Conservation (phyloP, 2,113 vertebrate genomes). For the Synchiropus splendidus region DNA sequence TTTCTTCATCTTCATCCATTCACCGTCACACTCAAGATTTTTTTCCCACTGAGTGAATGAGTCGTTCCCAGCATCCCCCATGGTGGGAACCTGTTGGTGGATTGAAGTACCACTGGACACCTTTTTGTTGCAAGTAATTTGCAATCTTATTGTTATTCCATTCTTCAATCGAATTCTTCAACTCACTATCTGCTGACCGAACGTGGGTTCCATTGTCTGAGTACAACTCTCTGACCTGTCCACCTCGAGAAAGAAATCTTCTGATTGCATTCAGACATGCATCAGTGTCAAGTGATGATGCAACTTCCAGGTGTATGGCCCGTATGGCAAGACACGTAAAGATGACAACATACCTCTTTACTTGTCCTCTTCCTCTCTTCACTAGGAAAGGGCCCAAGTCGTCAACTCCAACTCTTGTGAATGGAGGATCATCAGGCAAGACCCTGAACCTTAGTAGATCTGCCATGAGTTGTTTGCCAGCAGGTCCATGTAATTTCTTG, state of each 20-base stretch:
- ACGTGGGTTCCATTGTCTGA: neutral
- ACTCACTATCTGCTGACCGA: no score
- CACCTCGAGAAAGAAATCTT: neutral
- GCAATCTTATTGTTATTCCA: no score
- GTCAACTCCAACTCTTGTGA: constrained; percentile 4
- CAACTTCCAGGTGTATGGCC: constrained; percentile 1
- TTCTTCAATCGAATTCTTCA: no score
- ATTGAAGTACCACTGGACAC: neutral
- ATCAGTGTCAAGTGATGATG: no score
- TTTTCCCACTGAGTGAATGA: no score
- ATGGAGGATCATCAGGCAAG: constrained; percentile 2
- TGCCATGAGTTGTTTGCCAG: constrained; percentile 2
- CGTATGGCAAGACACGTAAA: constrained; percentile 1
- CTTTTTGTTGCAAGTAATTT: no score
- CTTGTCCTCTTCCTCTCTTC: constrained; percentile 2
- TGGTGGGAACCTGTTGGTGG: neutral
- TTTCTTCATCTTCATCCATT: no score
- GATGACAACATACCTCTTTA: constrained; percentile 1
- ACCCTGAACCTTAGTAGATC: neutral
- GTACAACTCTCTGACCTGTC: neutral
- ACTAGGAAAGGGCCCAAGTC: neutral
- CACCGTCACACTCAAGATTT: no score
- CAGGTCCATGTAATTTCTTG: no score
- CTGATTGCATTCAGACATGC: neutral
- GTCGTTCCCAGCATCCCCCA: neutral